Conservation (phyloP, 2,797 vertebrate species). For the Paramormyrops hopkinsi region DNA sequence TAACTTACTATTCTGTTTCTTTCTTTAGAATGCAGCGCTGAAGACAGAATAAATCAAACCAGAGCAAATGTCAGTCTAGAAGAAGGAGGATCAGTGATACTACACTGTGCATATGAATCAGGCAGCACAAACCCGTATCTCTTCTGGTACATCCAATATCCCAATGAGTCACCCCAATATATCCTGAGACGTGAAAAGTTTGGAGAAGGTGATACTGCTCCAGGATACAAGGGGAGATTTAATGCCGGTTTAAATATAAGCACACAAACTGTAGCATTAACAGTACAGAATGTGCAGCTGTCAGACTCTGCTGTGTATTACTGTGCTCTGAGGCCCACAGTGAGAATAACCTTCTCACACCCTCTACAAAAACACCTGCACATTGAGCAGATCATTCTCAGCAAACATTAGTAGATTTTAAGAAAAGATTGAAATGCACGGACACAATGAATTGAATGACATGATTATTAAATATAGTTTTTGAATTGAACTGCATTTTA, state of each 20-base stretch:
- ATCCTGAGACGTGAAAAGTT: slow-evolving; percentile 10
- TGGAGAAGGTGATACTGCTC: not conserved
- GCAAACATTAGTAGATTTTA: not conserved
- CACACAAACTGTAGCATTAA: not conserved
- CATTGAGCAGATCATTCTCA: not conserved
- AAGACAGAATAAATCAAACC: slow-evolving; percentile 29
- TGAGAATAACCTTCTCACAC: not conserved
- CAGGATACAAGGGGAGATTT: not conserved
- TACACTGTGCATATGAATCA: slow-evolving; percentile 22
- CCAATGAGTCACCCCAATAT: slow-evolving; percentile 20
- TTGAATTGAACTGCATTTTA: too few relatives aligned
- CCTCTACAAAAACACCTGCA: not conserved
- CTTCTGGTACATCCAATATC: slow-evolving; percentile 40
- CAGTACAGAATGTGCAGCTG: slow-evolving; percentile 18
- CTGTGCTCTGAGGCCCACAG: slow-evolving; percentile 3
- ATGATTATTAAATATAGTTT: not conserved
- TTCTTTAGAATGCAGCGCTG: slow-evolving; percentile 6
- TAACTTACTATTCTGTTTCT: slow-evolving; percentile 14
- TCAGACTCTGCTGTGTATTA: slow-evolving; percentile 22
- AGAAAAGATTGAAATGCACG: not conserved
- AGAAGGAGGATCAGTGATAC: slow-evolving; percentile 30
- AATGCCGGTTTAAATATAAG: not conserved
- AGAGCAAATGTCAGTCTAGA: not conserved
- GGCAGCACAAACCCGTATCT: slow-evolving; percentile 24
- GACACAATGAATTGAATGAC: not conserved